Evolutionary conservation across 2,888 invertebrate genomes (phyloP).

Genomic region (Zygogramma bicolorata): DNA sequence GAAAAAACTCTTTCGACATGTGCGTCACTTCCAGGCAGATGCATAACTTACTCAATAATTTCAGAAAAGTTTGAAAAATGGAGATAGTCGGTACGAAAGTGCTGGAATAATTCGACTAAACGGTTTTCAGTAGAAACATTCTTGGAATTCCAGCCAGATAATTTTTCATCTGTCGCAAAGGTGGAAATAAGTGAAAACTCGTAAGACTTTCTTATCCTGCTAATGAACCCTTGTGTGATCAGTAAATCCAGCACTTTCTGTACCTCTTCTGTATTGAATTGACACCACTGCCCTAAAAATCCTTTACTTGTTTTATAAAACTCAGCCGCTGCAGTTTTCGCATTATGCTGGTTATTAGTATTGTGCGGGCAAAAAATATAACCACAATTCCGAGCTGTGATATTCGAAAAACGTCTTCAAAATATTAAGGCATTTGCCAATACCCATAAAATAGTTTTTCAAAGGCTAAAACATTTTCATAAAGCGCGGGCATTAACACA

Average conservation of each 20-base stretch:
- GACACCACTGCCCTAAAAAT: slow-evolving; percentile 14
- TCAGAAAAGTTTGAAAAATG: neutral
- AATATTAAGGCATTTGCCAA: no score
- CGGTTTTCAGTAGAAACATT: slow-evolving; percentile 16
- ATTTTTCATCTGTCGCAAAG: no score
- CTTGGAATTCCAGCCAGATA: neutral
- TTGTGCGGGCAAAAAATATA: no score
- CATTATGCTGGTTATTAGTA: neutral
- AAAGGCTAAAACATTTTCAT: no score
- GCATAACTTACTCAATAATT: neutral
- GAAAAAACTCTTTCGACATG: no score
- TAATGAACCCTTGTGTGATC: slow-evolving; percentile 18
- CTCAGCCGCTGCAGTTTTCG: neutral
- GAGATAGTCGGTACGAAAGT: neutral
- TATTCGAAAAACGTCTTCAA: no score
- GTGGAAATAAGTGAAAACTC: slow-evolving; percentile 2
- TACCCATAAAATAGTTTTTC: no score
- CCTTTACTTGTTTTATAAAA: slow-evolving; percentile 15
- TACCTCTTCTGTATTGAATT: slow-evolving; percentile 16
- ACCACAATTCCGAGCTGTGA: no score
- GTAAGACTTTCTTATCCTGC: slow-evolving; percentile 7
- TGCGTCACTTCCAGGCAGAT: neutral
- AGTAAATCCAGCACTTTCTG: slow-evolving; percentile 18
- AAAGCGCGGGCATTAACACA: no score
- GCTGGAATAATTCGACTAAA: neutral